Evolutionary conservation across 2,797 vertebrate species (phyloP).

Genomic region (Sarcoramphus papa): DNA sequence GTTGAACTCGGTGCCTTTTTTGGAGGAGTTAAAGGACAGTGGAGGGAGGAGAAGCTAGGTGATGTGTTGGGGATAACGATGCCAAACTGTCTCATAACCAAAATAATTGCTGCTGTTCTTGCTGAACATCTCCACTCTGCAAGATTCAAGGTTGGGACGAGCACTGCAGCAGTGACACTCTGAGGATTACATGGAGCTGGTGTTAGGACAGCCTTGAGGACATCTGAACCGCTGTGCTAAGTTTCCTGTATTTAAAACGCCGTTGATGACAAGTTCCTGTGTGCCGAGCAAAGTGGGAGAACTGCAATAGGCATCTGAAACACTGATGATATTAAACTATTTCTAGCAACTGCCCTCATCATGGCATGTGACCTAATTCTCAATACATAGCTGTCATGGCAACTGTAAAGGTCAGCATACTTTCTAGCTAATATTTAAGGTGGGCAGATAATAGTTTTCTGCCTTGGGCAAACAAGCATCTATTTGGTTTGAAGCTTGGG

Average conservation of each 20-base stretch:
- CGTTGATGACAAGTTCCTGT: accelerated
- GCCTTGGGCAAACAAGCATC: not conserved
- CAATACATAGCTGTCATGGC: not conserved
- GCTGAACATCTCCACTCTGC: not conserved
- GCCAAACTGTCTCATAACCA: not conserved
- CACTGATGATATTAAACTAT: not conserved
- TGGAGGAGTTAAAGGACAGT: not conserved
- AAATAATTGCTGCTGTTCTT: not conserved
- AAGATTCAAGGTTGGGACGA: not conserved
- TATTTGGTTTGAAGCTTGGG: not conserved
- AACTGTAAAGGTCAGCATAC: not conserved
- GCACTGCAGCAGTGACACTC: not conserved
- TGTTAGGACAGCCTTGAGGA: not conserved
- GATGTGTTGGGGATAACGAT: accelerated
- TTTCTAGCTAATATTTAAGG: not conserved
- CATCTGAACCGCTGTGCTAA: not conserved
- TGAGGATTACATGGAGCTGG: not conserved
- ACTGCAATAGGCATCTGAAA: not conserved
- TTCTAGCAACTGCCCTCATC: not conserved
- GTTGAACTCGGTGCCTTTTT: not conserved
- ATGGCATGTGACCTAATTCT: not conserved
- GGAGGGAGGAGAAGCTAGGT: not conserved
- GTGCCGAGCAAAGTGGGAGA: not conserved
- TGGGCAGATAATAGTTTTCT: not conserved
- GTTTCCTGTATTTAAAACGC: not conserved